These are phyloP conservation scores for Drosophila subobscura DNA, from an alignment of 1,140 invertebrate genomes.

Conservation along the genomic window DNA sequence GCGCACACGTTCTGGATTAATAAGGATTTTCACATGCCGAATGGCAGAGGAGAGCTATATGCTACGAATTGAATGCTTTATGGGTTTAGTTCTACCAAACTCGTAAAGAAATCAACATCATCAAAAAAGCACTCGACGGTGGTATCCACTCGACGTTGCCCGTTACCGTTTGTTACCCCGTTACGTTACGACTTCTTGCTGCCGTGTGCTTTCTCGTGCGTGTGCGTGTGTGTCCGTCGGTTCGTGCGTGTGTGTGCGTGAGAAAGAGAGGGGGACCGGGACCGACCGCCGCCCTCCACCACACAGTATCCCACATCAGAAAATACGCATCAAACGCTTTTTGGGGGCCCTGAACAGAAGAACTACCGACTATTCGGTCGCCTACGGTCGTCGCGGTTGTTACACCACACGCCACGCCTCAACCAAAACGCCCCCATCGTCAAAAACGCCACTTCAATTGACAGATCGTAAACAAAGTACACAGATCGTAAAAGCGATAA, in stretches of 20 bases:
- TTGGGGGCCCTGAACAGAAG: constrained; percentile 17
- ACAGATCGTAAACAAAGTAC: constrained; percentile 54
- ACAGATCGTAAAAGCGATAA: constrained; percentile 69
- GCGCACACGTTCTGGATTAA: constrained; percentile 74
- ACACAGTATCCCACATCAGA: constrained; percentile 18
- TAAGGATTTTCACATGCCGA: constrained; percentile 83
- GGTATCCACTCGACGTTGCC: constrained; percentile 51
- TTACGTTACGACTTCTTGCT: background rate
- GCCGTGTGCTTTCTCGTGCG: constrained; percentile 30
- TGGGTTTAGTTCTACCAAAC: constrained; percentile 84
- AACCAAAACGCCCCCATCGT: background rate
- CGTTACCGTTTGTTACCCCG: constrained; percentile 33
- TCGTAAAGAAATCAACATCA: constrained; percentile 84
- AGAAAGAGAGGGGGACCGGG: constrained; percentile 8
- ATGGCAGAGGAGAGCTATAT: constrained; percentile 56
- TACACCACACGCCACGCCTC: constrained; percentile 18
- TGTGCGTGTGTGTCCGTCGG: constrained; percentile 5
- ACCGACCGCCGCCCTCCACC: too few relatives aligned
- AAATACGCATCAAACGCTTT: constrained; percentile 9
- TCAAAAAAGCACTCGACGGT: constrained; percentile 75
- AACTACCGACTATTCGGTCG: constrained; percentile 31
- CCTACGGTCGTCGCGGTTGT: constrained; percentile 41
- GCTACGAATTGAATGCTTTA: constrained; percentile 84
- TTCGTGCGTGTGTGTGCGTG: constrained; percentile 42
- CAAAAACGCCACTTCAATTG: constrained; percentile 49